A percentile compares a stretch with the other conserved stretches of the same genome.
Conservation (phyloP, 2,113 vertebrate genomes). For the Prunella himalayana region DNA sequence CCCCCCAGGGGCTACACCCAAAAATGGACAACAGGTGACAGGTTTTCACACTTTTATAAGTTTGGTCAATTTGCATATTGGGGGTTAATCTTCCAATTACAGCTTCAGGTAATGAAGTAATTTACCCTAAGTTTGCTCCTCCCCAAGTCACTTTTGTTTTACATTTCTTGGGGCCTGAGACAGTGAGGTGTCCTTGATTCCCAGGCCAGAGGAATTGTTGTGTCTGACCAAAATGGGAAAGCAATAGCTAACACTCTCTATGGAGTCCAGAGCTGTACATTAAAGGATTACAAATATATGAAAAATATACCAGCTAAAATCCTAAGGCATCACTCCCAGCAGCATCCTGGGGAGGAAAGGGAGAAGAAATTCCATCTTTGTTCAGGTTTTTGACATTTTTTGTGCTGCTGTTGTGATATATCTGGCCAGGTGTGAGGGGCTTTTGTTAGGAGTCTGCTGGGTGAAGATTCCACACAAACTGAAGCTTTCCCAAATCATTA, state of each 20-base stretch:
- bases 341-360: background rate
- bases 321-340: background rate
- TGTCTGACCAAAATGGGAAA: background rate
- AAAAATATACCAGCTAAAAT: background rate
- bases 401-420: background rate
- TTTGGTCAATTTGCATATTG: background rate
- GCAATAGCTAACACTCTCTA: rapidly evolving
- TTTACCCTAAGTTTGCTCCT: background rate
- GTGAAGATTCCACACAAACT: background rate
- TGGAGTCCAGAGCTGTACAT: background rate
- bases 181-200: background rate
- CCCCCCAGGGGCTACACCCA: too few species aligned
- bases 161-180: background rate
- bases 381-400: background rate
- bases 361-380: background rate
- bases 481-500: background rate
- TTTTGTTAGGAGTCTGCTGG: background rate
- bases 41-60: background rate
- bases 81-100: background rate
- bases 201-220: background rate
- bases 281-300: background rate
- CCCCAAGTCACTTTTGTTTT: background rate
- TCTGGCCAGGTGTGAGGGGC: background rate
- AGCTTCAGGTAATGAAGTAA: background rate
- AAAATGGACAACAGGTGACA: rapidly evolving